These are phyloP conservation scores for Prenolepis imparis DNA, from an alignment of 2,888 invertebrate genomes.

Conservation along the genomic window DNA sequence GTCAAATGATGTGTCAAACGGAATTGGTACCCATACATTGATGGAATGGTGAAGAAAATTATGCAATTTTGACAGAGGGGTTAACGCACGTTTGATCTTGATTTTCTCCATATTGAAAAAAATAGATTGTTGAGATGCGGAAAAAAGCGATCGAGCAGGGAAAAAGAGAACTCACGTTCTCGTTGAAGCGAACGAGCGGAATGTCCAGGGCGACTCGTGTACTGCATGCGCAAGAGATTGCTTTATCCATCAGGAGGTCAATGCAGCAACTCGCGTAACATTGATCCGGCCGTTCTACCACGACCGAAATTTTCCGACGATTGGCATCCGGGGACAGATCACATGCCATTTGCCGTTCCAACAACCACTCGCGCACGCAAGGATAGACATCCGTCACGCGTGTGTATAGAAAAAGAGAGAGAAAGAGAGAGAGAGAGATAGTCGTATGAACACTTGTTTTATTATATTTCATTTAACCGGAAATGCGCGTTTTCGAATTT, in stretches of 20 bases:
- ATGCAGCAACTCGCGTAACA: constrained; percentile 68
- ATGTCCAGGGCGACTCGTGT: constrained; percentile 35
- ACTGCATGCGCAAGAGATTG: constrained; percentile 45
- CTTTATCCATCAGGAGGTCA: constrained; percentile 42
- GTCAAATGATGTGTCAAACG: no score
- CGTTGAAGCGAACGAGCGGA: constrained; percentile 12
- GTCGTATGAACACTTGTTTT: constrained; percentile 41
- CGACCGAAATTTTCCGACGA: constrained; percentile 68
- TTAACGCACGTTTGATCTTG: background rate
- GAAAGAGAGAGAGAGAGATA: background rate
- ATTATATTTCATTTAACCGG: constrained; percentile 54
- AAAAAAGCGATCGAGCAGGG: no score
- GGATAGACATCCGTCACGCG: constrained; percentile 47
- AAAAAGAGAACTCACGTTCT: constrained; percentile 11
- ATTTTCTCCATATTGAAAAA: constrained; percentile 1
- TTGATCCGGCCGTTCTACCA: constrained; percentile 65
- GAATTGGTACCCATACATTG: no score
- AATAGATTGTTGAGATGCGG: background rate
- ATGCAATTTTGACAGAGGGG: background rate
- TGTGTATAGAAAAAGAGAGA: background rate
- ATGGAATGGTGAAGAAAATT: no score
- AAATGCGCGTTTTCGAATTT: constrained; percentile 49
- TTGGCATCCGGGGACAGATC: constrained; percentile 72
- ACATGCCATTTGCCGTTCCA: constrained; percentile 64
- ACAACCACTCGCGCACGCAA: constrained; percentile 34